A percentile compares a stretch with the other conserved stretches of the same genome.
Evolutionary conservation across 2,113 vertebrate species (phyloP).

Genomic region (Potamarius usumacintae): DNA sequence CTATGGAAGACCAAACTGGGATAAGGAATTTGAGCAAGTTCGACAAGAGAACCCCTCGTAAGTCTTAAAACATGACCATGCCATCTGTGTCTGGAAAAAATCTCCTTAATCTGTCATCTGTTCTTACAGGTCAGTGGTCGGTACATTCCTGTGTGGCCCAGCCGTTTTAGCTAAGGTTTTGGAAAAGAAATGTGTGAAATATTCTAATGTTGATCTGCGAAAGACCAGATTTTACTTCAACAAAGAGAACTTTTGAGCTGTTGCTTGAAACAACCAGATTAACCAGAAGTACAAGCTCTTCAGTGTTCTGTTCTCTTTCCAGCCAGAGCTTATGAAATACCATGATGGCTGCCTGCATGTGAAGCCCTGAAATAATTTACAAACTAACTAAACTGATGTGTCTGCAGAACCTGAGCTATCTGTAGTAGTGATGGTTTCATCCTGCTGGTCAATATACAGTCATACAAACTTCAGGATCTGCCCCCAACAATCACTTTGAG

Average conservation of each 20-base stretch:
- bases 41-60: slow-evolving; percentile 82
- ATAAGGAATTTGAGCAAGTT: slow-evolving; percentile 82
- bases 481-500: too few relatives aligned
- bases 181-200: slow-evolving; percentile 78
- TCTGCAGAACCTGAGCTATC: background rate
- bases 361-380: background rate
- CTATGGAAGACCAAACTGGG: slow-evolving; percentile 87
- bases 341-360: background rate
- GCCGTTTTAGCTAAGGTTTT: slow-evolving; percentile 73
- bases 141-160: slow-evolving; percentile 87
- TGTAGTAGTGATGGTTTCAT: background rate
- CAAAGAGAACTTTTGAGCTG: slow-evolving; percentile 87
- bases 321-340: background rate
- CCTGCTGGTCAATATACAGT: background rate
- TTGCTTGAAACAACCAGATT: background rate
- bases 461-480: background rate
- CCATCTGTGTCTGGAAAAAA: background rate
- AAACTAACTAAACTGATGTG: background rate
- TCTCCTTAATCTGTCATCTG: background rate
- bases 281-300: background rate
- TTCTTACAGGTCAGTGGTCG: slow-evolving; percentile 78
- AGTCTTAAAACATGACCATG: slow-evolving; percentile 55
- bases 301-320: background rate
- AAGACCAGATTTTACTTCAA: slow-evolving; percentile 94
- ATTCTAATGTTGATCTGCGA: slow-evolving; percentile 85